Base-by-base conservation (phyloP, 1,140 invertebrate genomes). In the Periplaneta americana region DNA sequence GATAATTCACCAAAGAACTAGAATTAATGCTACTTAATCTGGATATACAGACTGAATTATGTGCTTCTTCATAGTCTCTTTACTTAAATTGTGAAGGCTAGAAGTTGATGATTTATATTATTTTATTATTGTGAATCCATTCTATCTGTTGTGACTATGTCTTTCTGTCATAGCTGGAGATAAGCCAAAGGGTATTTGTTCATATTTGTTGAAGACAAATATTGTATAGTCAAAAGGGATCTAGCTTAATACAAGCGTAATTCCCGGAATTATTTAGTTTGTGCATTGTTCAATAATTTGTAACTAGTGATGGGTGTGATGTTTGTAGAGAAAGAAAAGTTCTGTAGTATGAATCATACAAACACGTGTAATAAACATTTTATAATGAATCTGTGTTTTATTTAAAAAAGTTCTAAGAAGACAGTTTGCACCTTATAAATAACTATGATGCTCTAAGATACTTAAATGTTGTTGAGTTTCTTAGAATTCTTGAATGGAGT, bases 131-230 rank as follows among this genome's bases (percentile, higher is more conserved):
- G 79, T 81, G 80, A 79, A 74, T 85, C 85, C 85, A 84, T 83
- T 87, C 85, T 87, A 86, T 84, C 86, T 86, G 85, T 37, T 80
- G 57, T 34, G 84, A 81, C 80, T 79, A 83, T 80, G 22, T 28
- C 11, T 66, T 66, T 28, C 48, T 66, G n/a, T 66, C 22, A 66
- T 66, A 48, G 89, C 89, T 90, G 89, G 89, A 90, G 88, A 87
- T 88, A 89, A 88, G 89, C 89, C 89, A 90, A 90, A 90, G 89
- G 83, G 83, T 89, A 86, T 87, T n/a, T 87, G 87, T 87, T 87
- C 88, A 87, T 84, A 85, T 87, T 89, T 89, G 88, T 87, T 88
- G 18, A 36, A 85, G 15, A 31, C 11, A 39, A 79, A 39, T 22
- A 48, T 48, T 48, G n/a, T 39, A 17, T n/a, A 66, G 48, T 66